These are phyloP conservation scores for Digitonthophagus gazella DNA, from an alignment of 2,888 invertebrate genomes.

Conservation along the genomic window DNA sequence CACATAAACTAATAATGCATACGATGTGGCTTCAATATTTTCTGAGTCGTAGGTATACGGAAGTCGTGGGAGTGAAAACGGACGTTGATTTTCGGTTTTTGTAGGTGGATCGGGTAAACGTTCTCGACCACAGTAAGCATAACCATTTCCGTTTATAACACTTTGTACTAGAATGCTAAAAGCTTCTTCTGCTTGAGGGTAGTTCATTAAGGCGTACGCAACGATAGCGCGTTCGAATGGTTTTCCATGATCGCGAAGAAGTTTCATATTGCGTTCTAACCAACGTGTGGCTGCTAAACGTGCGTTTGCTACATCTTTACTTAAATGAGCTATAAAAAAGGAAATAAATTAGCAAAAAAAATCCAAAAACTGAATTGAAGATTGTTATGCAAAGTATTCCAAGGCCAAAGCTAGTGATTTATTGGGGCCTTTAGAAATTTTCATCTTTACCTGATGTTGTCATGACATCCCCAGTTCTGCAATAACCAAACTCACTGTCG, in stretches of 20 bases:
- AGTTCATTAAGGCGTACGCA: conserved; percentile 82
- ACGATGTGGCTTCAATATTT: conserved; percentile 91
- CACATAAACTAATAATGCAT: conserved; percentile 85
- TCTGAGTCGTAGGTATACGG: conserved; percentile 87
- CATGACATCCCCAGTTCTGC: no score
- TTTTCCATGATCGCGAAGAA: conserved; percentile 67
- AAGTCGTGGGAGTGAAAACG: conserved; percentile 82
- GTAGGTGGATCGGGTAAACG: conserved; percentile 76
- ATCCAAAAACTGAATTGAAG: no score
- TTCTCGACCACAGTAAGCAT: conserved; percentile 83
- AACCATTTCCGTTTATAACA: conserved; percentile 66
- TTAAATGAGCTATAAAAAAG: conserved; percentile 57
- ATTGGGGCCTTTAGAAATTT: background rate
- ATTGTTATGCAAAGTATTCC: no score
- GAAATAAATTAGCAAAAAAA: no score
- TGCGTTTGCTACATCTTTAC: conserved; percentile 73
- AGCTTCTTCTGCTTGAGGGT: conserved; percentile 82
- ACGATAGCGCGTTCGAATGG: conserved; percentile 87
- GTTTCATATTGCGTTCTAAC: conserved; percentile 79
- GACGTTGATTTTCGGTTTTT: conserved; percentile 88
- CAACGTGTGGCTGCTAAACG: conserved; percentile 73
- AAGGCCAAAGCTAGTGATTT: no score
- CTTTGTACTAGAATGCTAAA: conserved; percentile 68
- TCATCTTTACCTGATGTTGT: background rate
- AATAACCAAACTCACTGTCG: no score